Evolutionary conservation across 2,797 vertebrate genomes (phyloP), one percentile per base, ranked within the genome.

Genomic region (Tenualosa thibaudeaui): DNA sequence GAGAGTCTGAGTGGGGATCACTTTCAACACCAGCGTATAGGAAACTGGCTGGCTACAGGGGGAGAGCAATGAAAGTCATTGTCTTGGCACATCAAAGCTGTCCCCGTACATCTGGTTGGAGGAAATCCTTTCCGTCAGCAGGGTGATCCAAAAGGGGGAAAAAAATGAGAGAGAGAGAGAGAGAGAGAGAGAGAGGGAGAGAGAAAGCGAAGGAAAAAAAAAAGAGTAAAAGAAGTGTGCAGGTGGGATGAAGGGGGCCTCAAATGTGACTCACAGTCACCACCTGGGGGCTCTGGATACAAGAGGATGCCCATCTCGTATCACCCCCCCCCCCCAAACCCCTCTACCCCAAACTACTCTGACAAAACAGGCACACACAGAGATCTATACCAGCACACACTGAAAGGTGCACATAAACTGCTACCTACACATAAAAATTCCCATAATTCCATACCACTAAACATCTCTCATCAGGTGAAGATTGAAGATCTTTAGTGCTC

Each of bases 81-180:
- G 96, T 96, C 95, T 95, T 94, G 94, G 91, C 90, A 96, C 95
- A 95, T 97, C 96, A 97, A 97, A 96, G 95, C 92, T 89, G 89
- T 93, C 93, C 71, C 81, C 31, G 81, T 93, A 95, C 93, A 95
- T 94, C 94, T 93, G 94, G 91, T 92, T 89, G 90, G 94, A 96
- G 95, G 96, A 96, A 96, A 96, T 96, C 95, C 95, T 95, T 96
- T 96, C 96, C 95, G 95, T 96, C 96, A 97, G 95, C 95, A 93
- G 90, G 81, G 90, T 92, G 92, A 92, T 94, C 92, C 92, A 93
- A 91, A 84, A 85, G 81, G 71, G 40, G 19, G 22, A 75, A 75
- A 75, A 53, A 53, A 2, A 5, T 13, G 12, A 37, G 62, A 68
- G 24, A 93, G 94, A 91, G 93, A 84, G 93, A 93, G 95, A 93